Evolutionary conservation across 2,888 invertebrate species (phyloP).

Genomic region (Biston betularia): DNA sequence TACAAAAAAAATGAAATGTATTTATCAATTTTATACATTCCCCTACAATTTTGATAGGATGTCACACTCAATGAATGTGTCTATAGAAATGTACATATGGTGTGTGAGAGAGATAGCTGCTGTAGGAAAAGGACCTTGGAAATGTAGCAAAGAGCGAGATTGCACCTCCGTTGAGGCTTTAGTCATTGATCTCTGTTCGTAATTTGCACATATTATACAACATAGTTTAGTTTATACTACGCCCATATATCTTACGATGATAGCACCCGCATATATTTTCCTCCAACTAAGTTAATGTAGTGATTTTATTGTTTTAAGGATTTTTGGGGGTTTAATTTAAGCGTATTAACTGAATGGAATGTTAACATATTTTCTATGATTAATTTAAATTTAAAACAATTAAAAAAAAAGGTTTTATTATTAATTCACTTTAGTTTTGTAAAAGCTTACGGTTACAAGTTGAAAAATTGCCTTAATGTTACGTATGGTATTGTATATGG

Average conservation of each 20-base stretch:
- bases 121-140: neutral
- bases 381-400: conserved; percentile 37
- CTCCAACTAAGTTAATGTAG: conserved; percentile 48
- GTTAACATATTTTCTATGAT: conserved; percentile 65
- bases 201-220: conserved; percentile 57
- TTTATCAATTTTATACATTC: too few species aligned
- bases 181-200: conserved; percentile 66
- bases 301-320: conserved; percentile 61
- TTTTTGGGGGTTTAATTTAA: conserved; percentile 71
- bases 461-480: conserved; percentile 62
- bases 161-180: conserved; percentile 53
- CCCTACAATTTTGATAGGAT: too few species aligned
- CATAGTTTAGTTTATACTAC: conserved; percentile 38
- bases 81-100: neutral
- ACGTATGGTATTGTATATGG: conserved; percentile 62
- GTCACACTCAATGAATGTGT: too few species aligned
- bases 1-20: neutral
- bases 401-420: conserved; percentile 48
- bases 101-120: neutral
- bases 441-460: conserved; percentile 55
- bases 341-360: conserved; percentile 74
- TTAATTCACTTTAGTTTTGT: conserved; percentile 47
- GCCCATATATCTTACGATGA: conserved; percentile 46
- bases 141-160: conserved; percentile 46
- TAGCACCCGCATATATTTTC: conserved; percentile 49